Conservation (phyloP, 2,888 invertebrate species). For the Alcis repandata region DNA sequence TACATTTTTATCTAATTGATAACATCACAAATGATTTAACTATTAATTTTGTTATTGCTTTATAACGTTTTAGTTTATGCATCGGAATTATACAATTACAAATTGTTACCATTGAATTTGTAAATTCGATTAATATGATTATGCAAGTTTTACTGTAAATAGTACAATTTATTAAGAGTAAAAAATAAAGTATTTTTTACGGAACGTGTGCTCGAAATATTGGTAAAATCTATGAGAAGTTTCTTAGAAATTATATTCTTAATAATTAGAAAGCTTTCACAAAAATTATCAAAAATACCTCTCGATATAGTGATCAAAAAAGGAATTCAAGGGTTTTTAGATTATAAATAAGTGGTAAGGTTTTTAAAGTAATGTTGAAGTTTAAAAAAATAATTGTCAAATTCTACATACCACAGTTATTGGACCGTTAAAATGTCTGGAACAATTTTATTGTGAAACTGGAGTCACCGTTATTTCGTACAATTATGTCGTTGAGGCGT, state of each 20-base stretch:
- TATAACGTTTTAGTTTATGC: conserved; percentile 64
- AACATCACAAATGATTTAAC: conserved; percentile 61
- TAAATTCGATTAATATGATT: conserved; percentile 58
- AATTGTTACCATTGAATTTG: conserved; percentile 76
- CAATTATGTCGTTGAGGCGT: conserved; percentile 27
- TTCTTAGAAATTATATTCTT: conserved; percentile 67
- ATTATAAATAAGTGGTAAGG: conserved; percentile 75
- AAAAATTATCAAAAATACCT: conserved; percentile 83
- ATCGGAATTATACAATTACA: conserved; percentile 61
- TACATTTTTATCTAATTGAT: conserved; percentile 33
- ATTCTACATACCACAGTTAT: conserved; percentile 77
- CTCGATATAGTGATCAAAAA: conserved; percentile 81
- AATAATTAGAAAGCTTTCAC: conserved; percentile 65
- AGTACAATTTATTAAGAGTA: conserved; percentile 69
- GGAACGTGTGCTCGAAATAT: conserved; percentile 24
- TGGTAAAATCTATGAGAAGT: conserved; percentile 47
- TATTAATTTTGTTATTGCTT: conserved; percentile 66
- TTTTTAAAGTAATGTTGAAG: conserved; percentile 80
- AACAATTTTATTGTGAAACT: conserved; percentile 54
- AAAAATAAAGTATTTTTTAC: conserved; percentile 53
- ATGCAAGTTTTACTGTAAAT: conserved; percentile 72
- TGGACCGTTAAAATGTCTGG: conserved; percentile 46
- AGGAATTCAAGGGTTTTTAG: conserved; percentile 80
- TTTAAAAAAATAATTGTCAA: conserved; percentile 74
- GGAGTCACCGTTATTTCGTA: conserved; percentile 25